These are phyloP conservation scores for Vidua chalybeata DNA, from an alignment of 2,113 vertebrate species.

Conservation along the genomic window DNA sequence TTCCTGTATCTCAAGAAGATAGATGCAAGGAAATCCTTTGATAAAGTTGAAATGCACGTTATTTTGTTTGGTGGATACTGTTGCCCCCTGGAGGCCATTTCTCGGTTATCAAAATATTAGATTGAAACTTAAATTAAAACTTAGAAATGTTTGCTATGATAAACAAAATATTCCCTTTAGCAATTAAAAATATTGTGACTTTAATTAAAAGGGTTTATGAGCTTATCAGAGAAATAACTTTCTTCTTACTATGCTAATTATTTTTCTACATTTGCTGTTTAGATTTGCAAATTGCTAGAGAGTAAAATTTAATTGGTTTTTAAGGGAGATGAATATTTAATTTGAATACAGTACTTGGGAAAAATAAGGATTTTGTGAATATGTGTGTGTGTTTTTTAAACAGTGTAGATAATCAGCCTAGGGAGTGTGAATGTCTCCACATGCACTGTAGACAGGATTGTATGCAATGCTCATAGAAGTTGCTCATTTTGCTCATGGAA, in stretches of 20 bases:
- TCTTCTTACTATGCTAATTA: constrained; percentile 60
- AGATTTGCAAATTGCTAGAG: constrained; percentile 61
- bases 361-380: neutral
- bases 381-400: neutral
- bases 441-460: neutral
- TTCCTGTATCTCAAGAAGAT: neutral
- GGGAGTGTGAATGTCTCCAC: neutral
- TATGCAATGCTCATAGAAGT: neutral
- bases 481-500: neutral
- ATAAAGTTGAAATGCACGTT: neutral
- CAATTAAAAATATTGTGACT: constrained; percentile 55
- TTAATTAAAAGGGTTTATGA: constrained; percentile 69
- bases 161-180: constrained; percentile 64
- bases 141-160: constrained; percentile 44
- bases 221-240: constrained; percentile 63
- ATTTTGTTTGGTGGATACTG: constrained; percentile 44
- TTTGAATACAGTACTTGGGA: constrained; percentile 41
- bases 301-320: constrained; percentile 67
- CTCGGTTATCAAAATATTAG: constrained; percentile 41
- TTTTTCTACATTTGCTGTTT: constrained; percentile 62
- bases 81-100: constrained; percentile 65
- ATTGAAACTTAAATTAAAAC: constrained; percentile 60
- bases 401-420: neutral
- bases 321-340: constrained; percentile 64
- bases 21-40: neutral